These are phyloP conservation scores for Chaenocephalus aceratus DNA, from an alignment of 2,113 vertebrate species.

Conservation along the genomic window DNA sequence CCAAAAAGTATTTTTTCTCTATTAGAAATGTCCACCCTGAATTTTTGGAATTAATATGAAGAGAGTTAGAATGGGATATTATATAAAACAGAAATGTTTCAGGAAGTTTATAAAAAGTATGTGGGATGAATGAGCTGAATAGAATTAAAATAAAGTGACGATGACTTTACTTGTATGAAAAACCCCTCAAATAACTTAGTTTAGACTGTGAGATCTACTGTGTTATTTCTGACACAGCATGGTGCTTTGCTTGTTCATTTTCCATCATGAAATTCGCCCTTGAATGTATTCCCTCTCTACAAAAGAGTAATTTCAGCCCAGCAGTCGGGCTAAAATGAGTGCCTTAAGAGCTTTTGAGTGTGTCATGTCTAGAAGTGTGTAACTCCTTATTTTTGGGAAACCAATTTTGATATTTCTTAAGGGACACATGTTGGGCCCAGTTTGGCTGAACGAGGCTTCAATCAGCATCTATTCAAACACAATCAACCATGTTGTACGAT, in stretches of 20 bases:
- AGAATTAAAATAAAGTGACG: too few species aligned
- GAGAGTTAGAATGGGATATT: too few species aligned
- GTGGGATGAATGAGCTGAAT: too few species aligned
- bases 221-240: background rate
- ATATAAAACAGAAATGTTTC: too few species aligned
- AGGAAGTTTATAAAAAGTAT: too few species aligned
- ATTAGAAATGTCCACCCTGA: too few species aligned
- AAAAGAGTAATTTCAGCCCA: constrained; percentile 6
- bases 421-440: background rate
- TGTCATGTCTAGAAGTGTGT: background rate
- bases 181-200: background rate
- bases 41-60: too few species aligned
- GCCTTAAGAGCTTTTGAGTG: background rate
- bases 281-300: constrained; percentile 18
- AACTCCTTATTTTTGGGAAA: constrained; percentile 26
- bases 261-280: background rate
- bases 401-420: background rate
- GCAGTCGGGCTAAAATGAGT: constrained; percentile 1
- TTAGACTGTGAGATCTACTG: background rate
- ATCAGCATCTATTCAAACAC: constrained; percentile 72
- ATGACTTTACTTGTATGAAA: background rate
- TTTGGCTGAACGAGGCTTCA: constrained; percentile 49
- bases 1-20: too few species aligned
- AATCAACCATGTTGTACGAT: constrained; percentile 62
- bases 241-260: background rate